Conservation (phyloP, 2,797 vertebrate species). For the Myotis planiceps region DNA sequence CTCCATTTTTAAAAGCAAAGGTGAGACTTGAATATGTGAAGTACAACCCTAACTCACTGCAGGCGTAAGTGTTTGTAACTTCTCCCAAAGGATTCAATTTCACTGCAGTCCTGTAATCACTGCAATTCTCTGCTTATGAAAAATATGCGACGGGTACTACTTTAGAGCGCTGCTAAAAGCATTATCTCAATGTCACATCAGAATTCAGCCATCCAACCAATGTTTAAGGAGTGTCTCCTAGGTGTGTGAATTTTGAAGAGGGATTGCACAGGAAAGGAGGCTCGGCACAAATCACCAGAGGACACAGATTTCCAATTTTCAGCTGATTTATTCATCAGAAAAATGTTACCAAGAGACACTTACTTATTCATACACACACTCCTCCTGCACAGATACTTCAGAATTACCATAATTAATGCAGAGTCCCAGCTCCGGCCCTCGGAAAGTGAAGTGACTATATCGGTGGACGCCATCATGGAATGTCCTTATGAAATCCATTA, state of each 20-base stretch:
- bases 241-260: slow-evolving; percentile 71
- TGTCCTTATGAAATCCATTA: slow-evolving; percentile 34
- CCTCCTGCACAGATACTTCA: slow-evolving; percentile 47
- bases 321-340: slow-evolving; percentile 77
- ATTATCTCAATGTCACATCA: slow-evolving; percentile 61
- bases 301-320: slow-evolving; percentile 74
- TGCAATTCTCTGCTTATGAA: slow-evolving; percentile 25
- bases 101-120: not conserved
- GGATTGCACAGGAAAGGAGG: slow-evolving; percentile 54
- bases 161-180: not conserved
- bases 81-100: not conserved
- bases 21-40: not conserved
- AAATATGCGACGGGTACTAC: not conserved
- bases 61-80: not conserved
- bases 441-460: slow-evolving; percentile 61
- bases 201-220: slow-evolving; percentile 63
- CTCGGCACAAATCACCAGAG: slow-evolving; percentile 73
- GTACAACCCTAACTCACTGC: not conserved
- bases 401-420: slow-evolving; percentile 73
- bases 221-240: slow-evolving; percentile 67
- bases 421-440: slow-evolving; percentile 47
- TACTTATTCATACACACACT: slow-evolving; percentile 70
- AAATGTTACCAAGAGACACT: slow-evolving; percentile 65
- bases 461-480: not conserved
- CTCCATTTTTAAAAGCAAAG: not conserved